Conservation (phyloP, 53 echinoderm and acorn worm species). For the Echinarachnius parma region DNA sequence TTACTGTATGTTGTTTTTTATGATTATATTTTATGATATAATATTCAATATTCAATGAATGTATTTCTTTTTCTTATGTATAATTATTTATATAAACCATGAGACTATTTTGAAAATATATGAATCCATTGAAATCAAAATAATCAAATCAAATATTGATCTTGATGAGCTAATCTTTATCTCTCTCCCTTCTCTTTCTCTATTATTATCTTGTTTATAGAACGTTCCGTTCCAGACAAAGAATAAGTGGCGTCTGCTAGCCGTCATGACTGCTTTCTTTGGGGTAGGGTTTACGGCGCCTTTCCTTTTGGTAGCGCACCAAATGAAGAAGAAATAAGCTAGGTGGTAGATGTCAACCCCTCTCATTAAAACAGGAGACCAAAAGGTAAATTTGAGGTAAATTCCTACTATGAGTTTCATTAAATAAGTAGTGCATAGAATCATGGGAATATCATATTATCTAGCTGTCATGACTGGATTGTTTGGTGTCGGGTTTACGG, state of each 20-base stretch:
- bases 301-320: constrained; percentile 80
- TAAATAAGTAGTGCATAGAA: no score
- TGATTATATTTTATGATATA: no score
- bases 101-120: no score
- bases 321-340: constrained; percentile 82
- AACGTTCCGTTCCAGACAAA: constrained; percentile 83
- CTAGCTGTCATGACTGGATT: constrained; percentile 81
- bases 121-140: no score
- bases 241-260: constrained; percentile 91
- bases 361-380: no score
- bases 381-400: no score
- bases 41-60: no score
- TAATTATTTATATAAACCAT: no score
- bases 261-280: constrained; percentile 86
- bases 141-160: background rate
- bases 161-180: background rate
- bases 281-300: constrained; percentile 89
- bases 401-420: no score
- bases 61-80: background rate
- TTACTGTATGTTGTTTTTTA: no score
- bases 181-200: background rate
- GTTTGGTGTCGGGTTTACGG: constrained; percentile 89
- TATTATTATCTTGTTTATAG: constrained; percentile 30
- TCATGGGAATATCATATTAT: no score
- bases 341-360: no score